These are phyloP conservation scores for Aleiodes testaceus DNA, from an alignment of 2,888 invertebrate genomes.

Conservation along the genomic window DNA sequence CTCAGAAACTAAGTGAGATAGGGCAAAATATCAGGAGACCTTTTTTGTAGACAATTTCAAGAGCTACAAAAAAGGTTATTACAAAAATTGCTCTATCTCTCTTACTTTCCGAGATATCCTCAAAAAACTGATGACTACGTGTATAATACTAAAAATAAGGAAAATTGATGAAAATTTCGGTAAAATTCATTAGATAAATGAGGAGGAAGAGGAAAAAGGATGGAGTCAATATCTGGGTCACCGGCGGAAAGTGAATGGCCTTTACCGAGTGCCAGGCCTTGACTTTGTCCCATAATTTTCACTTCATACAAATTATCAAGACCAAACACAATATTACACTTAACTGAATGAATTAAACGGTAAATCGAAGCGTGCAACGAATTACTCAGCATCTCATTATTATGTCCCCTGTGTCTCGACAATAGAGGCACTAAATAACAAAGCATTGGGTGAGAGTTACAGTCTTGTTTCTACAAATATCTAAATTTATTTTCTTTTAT, in stretches of 20 bases:
- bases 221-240: conserved; percentile 58
- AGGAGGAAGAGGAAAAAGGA: conserved; percentile 14
- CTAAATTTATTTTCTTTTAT: conserved; percentile 58
- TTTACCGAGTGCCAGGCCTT: conserved; percentile 41
- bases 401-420: no score
- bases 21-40: no score
- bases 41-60: no score
- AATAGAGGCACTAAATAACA: conserved; percentile 53
- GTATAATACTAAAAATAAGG: no score
- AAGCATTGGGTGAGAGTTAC: conserved; percentile 58
- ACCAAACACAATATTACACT: conserved; percentile 40
- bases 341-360: no score
- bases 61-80: no score
- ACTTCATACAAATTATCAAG: background rate
- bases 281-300: conserved; percentile 43
- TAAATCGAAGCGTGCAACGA: conserved; percentile 57
- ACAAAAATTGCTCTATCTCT: no score
- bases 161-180: no score
- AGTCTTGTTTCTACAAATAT: conserved; percentile 56
- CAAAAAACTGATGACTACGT: no score
- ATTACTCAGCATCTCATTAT: conserved; percentile 48
- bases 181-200: conserved; percentile 14
- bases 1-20: no score
- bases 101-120: no score
- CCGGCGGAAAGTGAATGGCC: conserved; percentile 65